A percentile compares a stretch with the other conserved stretches of the same genome.
These are phyloP conservation scores for Scaptodrosophila latifasciaeformis DNA, from an alignment of 2,888 invertebrate genomes.

Conservation along the genomic window DNA sequence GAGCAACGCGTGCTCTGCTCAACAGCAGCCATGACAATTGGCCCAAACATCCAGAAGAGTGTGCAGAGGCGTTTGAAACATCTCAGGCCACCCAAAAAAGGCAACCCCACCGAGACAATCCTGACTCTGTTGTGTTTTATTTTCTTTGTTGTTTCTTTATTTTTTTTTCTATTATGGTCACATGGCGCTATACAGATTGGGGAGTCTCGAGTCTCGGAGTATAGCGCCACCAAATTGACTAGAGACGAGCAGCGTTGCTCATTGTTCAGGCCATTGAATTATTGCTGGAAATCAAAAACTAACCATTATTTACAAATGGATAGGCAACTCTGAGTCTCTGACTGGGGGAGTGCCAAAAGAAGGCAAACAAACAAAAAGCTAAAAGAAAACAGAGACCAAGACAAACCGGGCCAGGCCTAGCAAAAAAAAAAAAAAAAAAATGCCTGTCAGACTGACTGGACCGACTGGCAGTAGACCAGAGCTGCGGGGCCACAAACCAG, in stretches of 20 bases:
- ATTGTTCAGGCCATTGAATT: constrained; percentile 47
- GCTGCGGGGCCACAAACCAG: constrained; percentile 12
- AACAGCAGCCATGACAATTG: constrained; percentile 1
- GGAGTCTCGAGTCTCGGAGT: no score
- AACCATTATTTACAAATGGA: constrained; percentile 54
- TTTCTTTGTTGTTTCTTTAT: no score
- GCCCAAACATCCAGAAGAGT: neutral
- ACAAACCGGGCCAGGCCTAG: neutral
- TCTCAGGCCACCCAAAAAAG: constrained; percentile 59
- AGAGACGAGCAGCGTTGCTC: constrained; percentile 7
- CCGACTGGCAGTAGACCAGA: no score
- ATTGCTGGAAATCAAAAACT: constrained; percentile 62
- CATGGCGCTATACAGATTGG: neutral
- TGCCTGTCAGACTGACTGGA: no score
- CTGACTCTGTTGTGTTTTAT: neutral
- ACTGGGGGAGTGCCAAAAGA: constrained; percentile 42
- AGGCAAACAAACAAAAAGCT: constrained; percentile 30
- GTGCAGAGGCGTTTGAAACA: neutral
- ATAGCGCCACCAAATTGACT: constrained; percentile 56
- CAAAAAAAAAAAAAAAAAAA: neutral
- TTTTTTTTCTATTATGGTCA: no score
- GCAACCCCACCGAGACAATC: constrained; percentile 17
- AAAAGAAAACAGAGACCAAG: neutral
- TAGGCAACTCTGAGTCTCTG: neutral
- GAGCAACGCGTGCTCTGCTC: neutral